Percentiles rank a stretch among this genome's conserved stretches.
These are phyloP conservation scores for Pristionchus fissidentatus DNA, from an alignment of 2,888 invertebrate genomes.

Conservation along the genomic window DNA sequence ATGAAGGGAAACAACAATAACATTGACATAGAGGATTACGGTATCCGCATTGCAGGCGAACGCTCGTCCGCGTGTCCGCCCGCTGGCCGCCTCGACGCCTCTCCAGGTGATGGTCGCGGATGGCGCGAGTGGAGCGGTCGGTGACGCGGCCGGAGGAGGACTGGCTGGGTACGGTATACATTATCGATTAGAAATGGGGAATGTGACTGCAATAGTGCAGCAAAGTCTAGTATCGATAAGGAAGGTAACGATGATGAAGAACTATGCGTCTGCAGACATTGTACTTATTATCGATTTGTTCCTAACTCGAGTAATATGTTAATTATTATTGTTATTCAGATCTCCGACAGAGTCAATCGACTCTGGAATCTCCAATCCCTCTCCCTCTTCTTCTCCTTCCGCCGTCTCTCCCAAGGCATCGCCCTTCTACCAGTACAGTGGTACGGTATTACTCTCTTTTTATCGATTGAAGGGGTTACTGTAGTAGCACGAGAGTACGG, in stretches of 20 bases:
- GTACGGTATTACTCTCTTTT: slow-evolving; percentile 18
- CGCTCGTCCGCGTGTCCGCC: slow-evolving; percentile 33
- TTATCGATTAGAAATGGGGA: too few relatives aligned
- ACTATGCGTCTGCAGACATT: too few relatives aligned
- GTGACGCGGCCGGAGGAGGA: neutral
- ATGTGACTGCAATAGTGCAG: too few relatives aligned
- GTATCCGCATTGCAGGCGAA: neutral
- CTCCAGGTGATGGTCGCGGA: slow-evolving; percentile 31
- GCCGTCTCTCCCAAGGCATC: slow-evolving; percentile 46
- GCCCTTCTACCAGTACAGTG: slow-evolving; percentile 52
- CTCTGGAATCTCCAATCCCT: slow-evolving; percentile 8
- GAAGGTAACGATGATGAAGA: too few relatives aligned
- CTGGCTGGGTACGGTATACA: neutral
- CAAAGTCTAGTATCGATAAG: too few relatives aligned
- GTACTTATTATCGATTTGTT: too few relatives aligned
- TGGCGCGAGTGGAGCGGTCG: slow-evolving; percentile 6
- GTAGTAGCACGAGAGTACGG: neutral
- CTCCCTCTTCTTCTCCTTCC: slow-evolving; percentile 2
- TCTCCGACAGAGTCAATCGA: slow-evolving; percentile 22
- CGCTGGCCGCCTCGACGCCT: slow-evolving; percentile 9
- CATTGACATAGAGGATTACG: neutral
- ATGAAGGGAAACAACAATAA: too few relatives aligned
- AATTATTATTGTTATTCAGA: neutral
- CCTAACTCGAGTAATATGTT: neutral
- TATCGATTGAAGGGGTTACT: too few relatives aligned